Base-by-base conservation (phyloP, 2,888 invertebrate genomes). In the Drosophila setosimentum region DNA sequence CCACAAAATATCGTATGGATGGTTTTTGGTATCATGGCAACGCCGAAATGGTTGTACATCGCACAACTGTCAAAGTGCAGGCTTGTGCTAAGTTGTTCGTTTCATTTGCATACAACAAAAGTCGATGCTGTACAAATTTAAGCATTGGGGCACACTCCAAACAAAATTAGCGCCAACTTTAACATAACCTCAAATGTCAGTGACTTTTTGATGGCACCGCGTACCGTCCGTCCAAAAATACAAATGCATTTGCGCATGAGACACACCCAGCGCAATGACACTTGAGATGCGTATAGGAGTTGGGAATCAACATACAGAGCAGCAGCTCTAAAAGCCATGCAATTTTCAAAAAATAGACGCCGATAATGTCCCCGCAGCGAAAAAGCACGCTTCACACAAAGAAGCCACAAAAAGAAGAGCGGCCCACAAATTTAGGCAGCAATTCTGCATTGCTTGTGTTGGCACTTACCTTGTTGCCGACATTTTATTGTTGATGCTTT, bases 171-270 rank as follows among this genome's bases (percentile, higher is more conserved):
- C 80, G 78, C 74, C 80, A 82, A 78, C 57, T 61, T 48, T 60
- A 74, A 88, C 91, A 82, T 91, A 91, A 91, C 91, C 91, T 91
- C 84, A 91, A 91, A 80, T 50, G 29, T 58, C 54, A 54, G 30
- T 16, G 45, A 62, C 55, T 55, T 54, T 70, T 42, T 54, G 33
- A 79, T 60, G 68, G 60, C 68, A 50, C 69, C 54, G 54, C 37
- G 45, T 49, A 79, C 59, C 61, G 68, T 27, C 45, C 8, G 16
- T 66, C 72, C 68, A 73, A 71, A 87, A 73, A 77, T 77, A 79
- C 70, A 78, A 45, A 78, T 78, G 73, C 80, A 71, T 70, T 76
- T 84, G 83, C 89, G 80, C 70, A 80, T 63, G 59, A 61, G 89
- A 84, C 85, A 89, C 85, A 83, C 89, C 85, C 87, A 82, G 74